phyloP scores from a whole-genome alignment of 2,888 invertebrate genomes.

The Lasioglossum figueresi region DNA sequence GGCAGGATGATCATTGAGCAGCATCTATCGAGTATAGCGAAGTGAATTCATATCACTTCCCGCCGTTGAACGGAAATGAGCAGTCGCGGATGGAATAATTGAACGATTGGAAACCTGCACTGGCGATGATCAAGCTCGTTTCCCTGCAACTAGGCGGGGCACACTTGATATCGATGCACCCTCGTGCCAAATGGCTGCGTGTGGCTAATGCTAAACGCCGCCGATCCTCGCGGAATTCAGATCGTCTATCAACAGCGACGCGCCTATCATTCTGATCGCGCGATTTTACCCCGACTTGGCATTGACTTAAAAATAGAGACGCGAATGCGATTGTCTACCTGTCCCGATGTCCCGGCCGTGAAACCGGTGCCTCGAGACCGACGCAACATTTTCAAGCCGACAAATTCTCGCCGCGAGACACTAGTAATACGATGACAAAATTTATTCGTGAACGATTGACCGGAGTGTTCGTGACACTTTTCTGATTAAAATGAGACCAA shows the following conservation, averaged over 20 bases:
- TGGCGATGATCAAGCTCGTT: constrained; percentile 38
- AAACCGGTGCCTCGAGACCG: neutral
- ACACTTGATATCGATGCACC: constrained; percentile 33
- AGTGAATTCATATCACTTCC: constrained; percentile 63
- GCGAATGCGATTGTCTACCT: neutral
- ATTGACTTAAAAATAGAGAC: constrained; percentile 21
- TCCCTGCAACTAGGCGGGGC: constrained; percentile 60
- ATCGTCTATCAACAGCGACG: constrained; percentile 32
- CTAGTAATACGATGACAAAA: neutral
- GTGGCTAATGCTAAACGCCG: constrained; percentile 54
- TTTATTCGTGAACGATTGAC: neutral
- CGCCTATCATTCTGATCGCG: constrained; percentile 42
- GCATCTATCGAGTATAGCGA: neutral
- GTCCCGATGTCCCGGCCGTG: neutral
- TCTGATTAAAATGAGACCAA: neutral
- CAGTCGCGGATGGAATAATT: constrained; percentile 61
- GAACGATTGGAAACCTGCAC: constrained; percentile 55
- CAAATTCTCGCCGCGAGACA: neutral
- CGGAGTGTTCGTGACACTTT: neutral
- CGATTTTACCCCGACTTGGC: constrained; percentile 17
- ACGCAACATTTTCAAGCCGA: neutral
- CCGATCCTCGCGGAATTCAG: constrained; percentile 49
- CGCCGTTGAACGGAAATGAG: constrained; percentile 57
- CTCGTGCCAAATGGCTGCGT: constrained; percentile 61
- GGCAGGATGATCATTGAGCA: neutral